Evolutionary conservation across 1,140 invertebrate genomes (phyloP), one percentile per base, ranked within the genome.

Genomic region (Euwallacea similis): DNA sequence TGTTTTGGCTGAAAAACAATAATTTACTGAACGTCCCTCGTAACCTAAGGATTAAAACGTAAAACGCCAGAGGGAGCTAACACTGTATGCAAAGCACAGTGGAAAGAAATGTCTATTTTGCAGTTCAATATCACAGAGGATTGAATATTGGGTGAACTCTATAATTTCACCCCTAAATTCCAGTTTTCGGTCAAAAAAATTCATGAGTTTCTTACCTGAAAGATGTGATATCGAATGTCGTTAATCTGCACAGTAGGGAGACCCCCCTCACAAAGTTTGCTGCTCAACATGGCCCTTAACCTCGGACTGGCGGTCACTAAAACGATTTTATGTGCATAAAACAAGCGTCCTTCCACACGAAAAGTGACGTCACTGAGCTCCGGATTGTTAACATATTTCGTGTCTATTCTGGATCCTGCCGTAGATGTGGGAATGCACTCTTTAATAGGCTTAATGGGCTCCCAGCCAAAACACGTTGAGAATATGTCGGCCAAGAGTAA

Each of bases 261-360:
- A 76, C 85, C 90, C 10, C 89, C 89, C 74, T 93, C 90, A 75
- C 88, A 90, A 56, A 90, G 79, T 78, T 92, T 91, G 3, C 90
- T 90, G 76, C 88, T 93, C 21, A 97, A 84, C 93, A 96, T 95
- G 53, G 90, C 91, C 75, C 93, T 88, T 74, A 96, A 91, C 66
- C 93, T 85, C 11, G 92, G 88, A 7, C 94, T 96, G 46, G 93
- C 93, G 9, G 94, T 96, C 21, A 96, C 92, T 42, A 97, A 84
- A 42, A 97, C 93, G 63, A 96, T 96, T 85, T 95, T 96, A 81
- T 97, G 95, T 0, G 93, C 94, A 81, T 96, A 96, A 82, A 97
- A 96, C n/a, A 96, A 86, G 65, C 92, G 87, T 0, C 93, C 93
- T 83, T 96, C 94, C 8, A 97, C 93, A 77, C 93, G 86, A 79